Evolutionary conservation across 2,113 vertebrate species (phyloP).

Genomic region (Ivindomyrus marchei): DNA sequence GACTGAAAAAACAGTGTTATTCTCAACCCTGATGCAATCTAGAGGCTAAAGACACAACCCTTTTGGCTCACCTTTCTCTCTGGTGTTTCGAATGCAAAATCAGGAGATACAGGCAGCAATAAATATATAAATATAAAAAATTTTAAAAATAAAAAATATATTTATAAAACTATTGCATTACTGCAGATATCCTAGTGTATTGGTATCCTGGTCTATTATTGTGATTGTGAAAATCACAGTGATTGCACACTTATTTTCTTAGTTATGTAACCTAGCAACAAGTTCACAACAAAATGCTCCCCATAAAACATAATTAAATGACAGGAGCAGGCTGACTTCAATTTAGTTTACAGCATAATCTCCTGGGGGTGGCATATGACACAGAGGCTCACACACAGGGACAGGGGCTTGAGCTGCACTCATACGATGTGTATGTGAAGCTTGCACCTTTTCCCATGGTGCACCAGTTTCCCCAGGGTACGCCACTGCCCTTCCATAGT

Average conservation of each 20-base stretch:
- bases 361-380: neutral
- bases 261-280: neutral
- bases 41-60: constrained; percentile 33
- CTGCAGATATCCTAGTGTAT: neutral
- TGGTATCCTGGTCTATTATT: neutral
- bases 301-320: neutral
- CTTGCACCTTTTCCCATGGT: neutral
- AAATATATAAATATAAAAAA: neutral
- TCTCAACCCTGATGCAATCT: constrained; percentile 34
- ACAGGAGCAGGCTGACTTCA: neutral
- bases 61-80: neutral
- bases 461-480: neutral
- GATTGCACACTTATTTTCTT: neutral
- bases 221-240: neutral
- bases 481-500: neutral
- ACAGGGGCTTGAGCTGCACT: neutral
- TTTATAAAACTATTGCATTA: neutral
- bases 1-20: constrained; percentile 35
- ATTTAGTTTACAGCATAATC: neutral
- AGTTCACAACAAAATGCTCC: neutral
- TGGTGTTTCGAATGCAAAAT: neutral
- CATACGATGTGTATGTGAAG: neutral
- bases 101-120: neutral
- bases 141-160: neutral
- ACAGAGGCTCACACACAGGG: neutral